Percentiles rank a stretch among this genome's conserved stretches.
These are phyloP conservation scores for Rhinoraja longicauda DNA, from an alignment of 2,797 vertebrate genomes.

Conservation along the genomic window DNA sequence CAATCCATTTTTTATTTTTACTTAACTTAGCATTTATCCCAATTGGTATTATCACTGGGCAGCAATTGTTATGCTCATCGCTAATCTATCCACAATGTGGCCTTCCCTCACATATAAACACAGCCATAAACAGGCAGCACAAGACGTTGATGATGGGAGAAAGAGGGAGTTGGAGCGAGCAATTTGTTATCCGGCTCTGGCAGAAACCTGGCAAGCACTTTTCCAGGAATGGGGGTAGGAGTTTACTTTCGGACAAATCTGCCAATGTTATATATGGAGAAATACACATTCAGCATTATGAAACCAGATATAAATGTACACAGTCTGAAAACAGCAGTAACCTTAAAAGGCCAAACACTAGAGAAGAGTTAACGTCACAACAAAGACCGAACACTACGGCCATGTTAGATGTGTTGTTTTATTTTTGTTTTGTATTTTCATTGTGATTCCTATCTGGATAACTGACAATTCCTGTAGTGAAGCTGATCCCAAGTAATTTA, in stretches of 20 bases:
- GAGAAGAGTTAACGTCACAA: neutral
- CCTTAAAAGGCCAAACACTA: constrained; percentile 6
- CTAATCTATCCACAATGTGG: neutral
- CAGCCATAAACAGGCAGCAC: neutral
- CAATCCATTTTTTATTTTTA: neutral
- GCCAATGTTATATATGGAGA: neutral
- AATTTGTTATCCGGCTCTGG: neutral
- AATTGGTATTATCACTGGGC: neutral
- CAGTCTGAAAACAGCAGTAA: neutral
- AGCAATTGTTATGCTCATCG: neutral
- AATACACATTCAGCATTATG: neutral
- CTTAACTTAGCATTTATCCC: neutral
- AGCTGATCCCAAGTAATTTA: neutral
- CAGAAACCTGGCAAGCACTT: neutral
- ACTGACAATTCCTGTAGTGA: neutral
- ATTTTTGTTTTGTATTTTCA: neutral
- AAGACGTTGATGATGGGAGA: neutral
- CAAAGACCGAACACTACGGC: neutral
- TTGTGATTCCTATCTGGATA: neutral
- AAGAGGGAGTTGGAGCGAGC: neutral
- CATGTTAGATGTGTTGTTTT: neutral
- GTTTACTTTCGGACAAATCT: neutral
- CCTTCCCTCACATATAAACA: neutral
- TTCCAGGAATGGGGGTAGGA: neutral
- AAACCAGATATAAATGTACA: neutral